Evolutionary conservation across 1,140 invertebrate genomes (phyloP).

Genomic region (Thaumatotibia leucotreta): DNA sequence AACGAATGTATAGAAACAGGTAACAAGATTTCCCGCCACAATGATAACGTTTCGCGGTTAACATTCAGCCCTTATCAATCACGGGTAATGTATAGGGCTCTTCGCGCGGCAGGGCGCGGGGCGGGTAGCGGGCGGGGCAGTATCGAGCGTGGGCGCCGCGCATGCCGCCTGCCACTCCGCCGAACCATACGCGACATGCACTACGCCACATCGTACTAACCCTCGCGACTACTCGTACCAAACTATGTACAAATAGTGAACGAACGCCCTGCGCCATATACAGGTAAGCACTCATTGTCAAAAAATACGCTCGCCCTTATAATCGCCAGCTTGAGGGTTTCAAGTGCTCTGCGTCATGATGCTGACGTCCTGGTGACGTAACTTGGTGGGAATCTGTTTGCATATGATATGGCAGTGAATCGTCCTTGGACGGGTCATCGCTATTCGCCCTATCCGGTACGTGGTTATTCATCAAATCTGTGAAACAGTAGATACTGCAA

Average conservation of each 20-base stretch:
- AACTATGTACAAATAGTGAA: slow-evolving; percentile 42
- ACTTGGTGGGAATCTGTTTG: slow-evolving; percentile 12
- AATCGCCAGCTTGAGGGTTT: slow-evolving; percentile 15
- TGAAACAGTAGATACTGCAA: background rate
- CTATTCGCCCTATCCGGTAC: background rate
- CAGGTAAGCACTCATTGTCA: slow-evolving; percentile 41
- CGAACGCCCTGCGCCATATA: slow-evolving; percentile 30
- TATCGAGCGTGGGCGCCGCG: slow-evolving; percentile 70
- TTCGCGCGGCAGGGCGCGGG: slow-evolving; percentile 13
- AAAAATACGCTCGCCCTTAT: no score
- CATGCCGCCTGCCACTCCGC: slow-evolving; percentile 34
- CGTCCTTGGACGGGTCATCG: background rate
- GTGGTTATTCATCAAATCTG: background rate
- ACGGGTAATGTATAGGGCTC: background rate
- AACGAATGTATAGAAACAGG: no score
- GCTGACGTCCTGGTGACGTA: slow-evolving; percentile 36
- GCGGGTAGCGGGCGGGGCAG: slow-evolving; percentile 36
- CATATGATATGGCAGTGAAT: background rate
- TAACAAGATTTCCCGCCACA: no score
- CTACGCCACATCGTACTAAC: slow-evolving; percentile 38
- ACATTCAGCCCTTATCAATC: background rate
- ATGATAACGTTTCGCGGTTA: background rate
- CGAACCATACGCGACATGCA: slow-evolving; percentile 40
- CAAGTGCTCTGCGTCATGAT: slow-evolving; percentile 27
- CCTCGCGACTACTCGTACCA: slow-evolving; percentile 33